These are phyloP conservation scores for Molanna angustata DNA, from an alignment of 2,888 invertebrate species.

Conservation along the genomic window DNA sequence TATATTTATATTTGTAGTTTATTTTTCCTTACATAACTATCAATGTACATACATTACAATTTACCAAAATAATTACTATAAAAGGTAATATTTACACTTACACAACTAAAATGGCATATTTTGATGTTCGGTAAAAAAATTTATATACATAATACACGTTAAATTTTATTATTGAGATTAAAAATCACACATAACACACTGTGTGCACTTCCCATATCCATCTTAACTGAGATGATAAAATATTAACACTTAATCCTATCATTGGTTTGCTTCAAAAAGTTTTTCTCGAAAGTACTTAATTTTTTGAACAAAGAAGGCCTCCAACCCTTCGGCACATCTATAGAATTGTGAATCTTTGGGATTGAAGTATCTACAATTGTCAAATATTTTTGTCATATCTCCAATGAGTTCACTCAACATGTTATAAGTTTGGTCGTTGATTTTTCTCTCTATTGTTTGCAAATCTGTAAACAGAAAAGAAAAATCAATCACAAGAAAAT, in stretches of 20 bases:
- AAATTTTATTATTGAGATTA: constrained; percentile 13
- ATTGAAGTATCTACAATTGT: constrained; percentile 98
- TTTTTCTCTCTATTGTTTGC: constrained; percentile 85
- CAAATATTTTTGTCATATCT: constrained; percentile 97
- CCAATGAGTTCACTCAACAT: constrained; percentile 93
- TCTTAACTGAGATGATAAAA: neutral
- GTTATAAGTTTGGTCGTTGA: constrained; percentile 78
- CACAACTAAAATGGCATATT: constrained; percentile 19
- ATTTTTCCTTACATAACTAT: constrained; percentile 14
- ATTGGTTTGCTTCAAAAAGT: constrained; percentile 64
- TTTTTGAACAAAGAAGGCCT: constrained; percentile 94
- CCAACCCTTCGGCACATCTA: constrained; percentile 92
- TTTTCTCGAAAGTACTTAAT: constrained; percentile 85
- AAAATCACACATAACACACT: neutral
- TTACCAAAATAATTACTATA: constrained; percentile 9
- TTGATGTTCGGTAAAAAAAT: constrained; percentile 18
- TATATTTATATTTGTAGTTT: constrained; percentile 9
- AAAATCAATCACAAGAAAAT: neutral
- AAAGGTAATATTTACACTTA: constrained; percentile 19
- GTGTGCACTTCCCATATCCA: neutral
- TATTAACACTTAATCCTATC: constrained; percentile 7
- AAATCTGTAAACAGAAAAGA: constrained; percentile 68
- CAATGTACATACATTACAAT: constrained; percentile 12
- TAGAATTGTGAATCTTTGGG: constrained; percentile 94
- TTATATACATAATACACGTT: constrained; percentile 21